Evolutionary conservation across 2,888 invertebrate species (phyloP), one percentile per base, ranked within the genome.

Genomic region (Sycophila texana): DNA sequence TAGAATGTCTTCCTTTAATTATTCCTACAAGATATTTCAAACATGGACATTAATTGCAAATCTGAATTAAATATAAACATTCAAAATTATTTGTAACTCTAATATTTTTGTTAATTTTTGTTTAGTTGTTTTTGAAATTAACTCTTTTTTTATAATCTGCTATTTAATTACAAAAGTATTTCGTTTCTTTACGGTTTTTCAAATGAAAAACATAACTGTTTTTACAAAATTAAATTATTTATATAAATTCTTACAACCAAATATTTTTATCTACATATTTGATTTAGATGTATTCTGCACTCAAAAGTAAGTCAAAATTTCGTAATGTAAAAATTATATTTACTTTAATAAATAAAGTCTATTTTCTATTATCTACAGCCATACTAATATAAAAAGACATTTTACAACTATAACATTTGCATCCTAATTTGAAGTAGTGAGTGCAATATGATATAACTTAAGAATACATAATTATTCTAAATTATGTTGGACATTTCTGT

Each of bases 401-500:
- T 51, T 22, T 53, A 0, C 49, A 26, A 58, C 39, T 55, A 55
- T 16, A 51, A 14, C 22, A n/a, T 73, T 10, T 57, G 18, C 22
- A 30, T 47, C 22, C 3, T 18, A 14, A 53, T 53, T 55, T 10
- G 1, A 22, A 57, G 39, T 30, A 22, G 20, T 55, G 39, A 63
- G 51, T 67, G 60, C 60, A 51, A 22, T 65, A 65, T 47, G 22
- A 30, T 22, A 22, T 68, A 10, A 12, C 53, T 26, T 67, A 4
- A 74, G 18, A 55, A 58, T 30, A 60, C 47, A 58, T n/a, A 68
- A 68, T 68, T 39, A 55, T 20, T 14, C 39, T 68, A 75, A 70
- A 63, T 76, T 26, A 63, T 57, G 10, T 20, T 68, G 14, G 51
- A 75, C 18, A 61, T 22, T 65, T 65, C 53, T 53, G 4, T 20